Percentiles rank a stretch among this genome's conserved stretches.
phyloP scores from a whole-genome alignment of 2,888 invertebrate species.

The Gymnocheta viridis region DNA sequence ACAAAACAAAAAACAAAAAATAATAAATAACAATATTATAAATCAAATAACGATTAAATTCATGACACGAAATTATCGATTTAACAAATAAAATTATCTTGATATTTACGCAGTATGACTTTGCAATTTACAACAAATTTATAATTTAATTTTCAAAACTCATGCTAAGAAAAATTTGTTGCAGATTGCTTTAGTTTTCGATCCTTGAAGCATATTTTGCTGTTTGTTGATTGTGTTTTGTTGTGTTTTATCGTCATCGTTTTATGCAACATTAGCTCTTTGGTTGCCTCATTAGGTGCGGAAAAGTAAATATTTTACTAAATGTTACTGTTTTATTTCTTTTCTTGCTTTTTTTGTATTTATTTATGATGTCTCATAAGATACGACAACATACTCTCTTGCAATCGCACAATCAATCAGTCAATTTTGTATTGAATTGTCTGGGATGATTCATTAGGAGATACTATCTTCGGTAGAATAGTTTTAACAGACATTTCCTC shows the following conservation, averaged over 20 bases:
- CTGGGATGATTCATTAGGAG: neutral
- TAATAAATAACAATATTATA: neutral
- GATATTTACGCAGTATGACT: neutral
- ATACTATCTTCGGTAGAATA: neutral
- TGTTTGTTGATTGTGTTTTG: neutral
- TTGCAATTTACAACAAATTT: neutral
- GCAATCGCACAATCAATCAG: conserved; percentile 14
- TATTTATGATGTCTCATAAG: conserved; percentile 57
- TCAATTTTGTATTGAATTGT: conserved; percentile 9
- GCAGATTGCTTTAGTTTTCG: conserved; percentile 12
- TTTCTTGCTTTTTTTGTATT: conserved; percentile 26
- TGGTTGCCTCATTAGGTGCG: conserved; percentile 68
- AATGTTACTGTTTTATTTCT: conserved; percentile 50
- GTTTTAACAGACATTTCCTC: too few species aligned
- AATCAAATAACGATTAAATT: too few species aligned
- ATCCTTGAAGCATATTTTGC: neutral
- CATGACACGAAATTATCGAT: too few species aligned
- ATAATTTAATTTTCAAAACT: conserved; percentile 28
- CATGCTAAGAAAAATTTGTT: conserved; percentile 22
- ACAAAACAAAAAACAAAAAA: too few species aligned
- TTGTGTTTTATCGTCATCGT: conserved; percentile 23
- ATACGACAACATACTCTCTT: conserved; percentile 9
- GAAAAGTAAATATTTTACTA: conserved; percentile 65
- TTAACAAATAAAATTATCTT: too few species aligned
- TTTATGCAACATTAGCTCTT: conserved; percentile 64